A percentile compares a stretch with the other conserved stretches of the same genome.
These are phyloP conservation scores for Seriola rivoliana DNA, from an alignment of 2,113 vertebrate genomes.

Conservation along the genomic window DNA sequence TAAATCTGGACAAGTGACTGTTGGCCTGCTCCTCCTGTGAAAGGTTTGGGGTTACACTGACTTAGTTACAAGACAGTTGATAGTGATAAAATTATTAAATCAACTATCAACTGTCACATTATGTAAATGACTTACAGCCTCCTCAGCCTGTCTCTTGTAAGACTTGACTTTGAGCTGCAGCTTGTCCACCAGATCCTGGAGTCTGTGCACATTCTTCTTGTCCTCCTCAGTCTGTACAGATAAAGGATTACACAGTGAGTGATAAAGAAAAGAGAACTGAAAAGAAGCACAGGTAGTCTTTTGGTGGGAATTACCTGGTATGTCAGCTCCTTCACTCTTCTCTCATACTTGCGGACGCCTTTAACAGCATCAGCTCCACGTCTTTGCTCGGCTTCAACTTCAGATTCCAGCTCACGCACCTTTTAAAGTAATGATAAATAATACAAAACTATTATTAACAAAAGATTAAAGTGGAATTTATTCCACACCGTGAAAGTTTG, in stretches of 20 bases:
- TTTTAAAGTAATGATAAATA: background rate
- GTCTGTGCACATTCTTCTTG: constrained; percentile 70
- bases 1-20: constrained; percentile 68
- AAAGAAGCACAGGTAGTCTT: background rate
- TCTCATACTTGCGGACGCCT: constrained; percentile 11
- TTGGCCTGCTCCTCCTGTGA: constrained; percentile 77
- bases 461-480: too few species aligned
- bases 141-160: constrained; percentile 77
- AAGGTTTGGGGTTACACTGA: background rate
- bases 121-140: constrained; percentile 55
- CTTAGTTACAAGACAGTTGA: too few species aligned
- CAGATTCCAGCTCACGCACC: constrained; percentile 54
- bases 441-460: too few species aligned
- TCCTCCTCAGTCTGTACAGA: constrained; percentile 67
- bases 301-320: constrained; percentile 49
- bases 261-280: too few species aligned
- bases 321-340: constrained; percentile 66
- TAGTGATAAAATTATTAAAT: too few species aligned
- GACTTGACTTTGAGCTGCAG: constrained; percentile 74
- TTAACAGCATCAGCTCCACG: constrained; percentile 65
- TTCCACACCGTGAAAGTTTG: too few species aligned
- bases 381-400: constrained; percentile 52
- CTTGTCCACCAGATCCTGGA: constrained; percentile 76
- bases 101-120: too few species aligned
- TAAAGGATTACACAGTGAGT: background rate